Evolutionary conservation across 2,888 invertebrate species (phyloP), one percentile per base, ranked within the genome.

Genomic region (Allygus modestus): DNA sequence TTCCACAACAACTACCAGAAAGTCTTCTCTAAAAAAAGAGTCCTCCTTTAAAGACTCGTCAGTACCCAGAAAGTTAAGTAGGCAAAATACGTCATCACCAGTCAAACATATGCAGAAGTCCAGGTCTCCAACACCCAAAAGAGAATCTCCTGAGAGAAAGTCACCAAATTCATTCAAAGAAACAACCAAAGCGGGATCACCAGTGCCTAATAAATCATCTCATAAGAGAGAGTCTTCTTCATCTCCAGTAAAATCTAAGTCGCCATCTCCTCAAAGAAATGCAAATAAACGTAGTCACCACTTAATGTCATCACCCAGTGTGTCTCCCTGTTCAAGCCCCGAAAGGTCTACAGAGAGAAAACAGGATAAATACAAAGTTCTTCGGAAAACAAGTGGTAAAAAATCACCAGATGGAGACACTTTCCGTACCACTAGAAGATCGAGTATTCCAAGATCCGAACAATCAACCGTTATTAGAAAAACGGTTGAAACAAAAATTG

Each of bases 271-370:
- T 51, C 77, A 77, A 77, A 77, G 28, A 51, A n/a, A 1, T 77
- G 11, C 51, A 23, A 77, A 51, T 9, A 77, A 77, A 41, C 37
- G 77, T 12, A 77, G 46, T 43, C 43, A 43, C 28, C 7, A 43
- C 11, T 43, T 23, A 51, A 5, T 77, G 12, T 77, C 77, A 90
- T 83, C 83, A 81, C 83, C 84, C 69, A 85, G 84, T 73, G 69
- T 81, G 4, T 88, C 89, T 33, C 87, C 88, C 7, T 84, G 87
- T 46, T 87, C 88, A 43, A 89, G 88, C 85, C 88, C 88, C 54
- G 89, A 88, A 33, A 88, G 85, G n/a, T 88, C 91, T 11, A 85
- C 87, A 12, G 88, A 88, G 69, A 91, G 92, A 87, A 91, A 91
- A 88, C 91, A 91, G 88, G 87, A 26, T 89, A 84, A 81, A 54